Evolutionary conservation across 1,140 invertebrate species (phyloP).

Genomic region (Drosophila triauraria): DNA sequence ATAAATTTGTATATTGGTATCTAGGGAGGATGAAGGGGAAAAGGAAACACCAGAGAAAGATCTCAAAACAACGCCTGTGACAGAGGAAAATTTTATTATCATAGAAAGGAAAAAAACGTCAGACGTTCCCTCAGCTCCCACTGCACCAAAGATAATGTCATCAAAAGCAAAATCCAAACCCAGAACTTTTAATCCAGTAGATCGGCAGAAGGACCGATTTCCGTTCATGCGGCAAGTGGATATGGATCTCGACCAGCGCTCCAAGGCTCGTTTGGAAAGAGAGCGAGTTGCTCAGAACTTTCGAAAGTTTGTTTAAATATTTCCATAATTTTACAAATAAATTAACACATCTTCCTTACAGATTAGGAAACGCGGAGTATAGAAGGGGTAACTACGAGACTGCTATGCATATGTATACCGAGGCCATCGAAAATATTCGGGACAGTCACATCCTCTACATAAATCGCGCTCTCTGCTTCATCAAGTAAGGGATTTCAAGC

Average conservation of each 20-base stretch:
- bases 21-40: constrained; percentile 23
- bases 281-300: constrained; percentile 85
- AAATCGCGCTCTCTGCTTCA: constrained; percentile 89
- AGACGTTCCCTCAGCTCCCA: neutral
- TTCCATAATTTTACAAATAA: too few relatives aligned
- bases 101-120: constrained; percentile 87
- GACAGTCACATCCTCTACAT: constrained; percentile 91
- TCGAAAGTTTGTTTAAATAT: constrained; percentile 54
- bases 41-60: neutral
- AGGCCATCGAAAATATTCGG: constrained; percentile 90
- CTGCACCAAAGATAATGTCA: neutral
- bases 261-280: constrained; percentile 88
- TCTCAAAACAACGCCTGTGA: constrained; percentile 11
- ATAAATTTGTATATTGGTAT: neutral
- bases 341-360: constrained; percentile 9
- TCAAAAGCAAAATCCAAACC: constrained; percentile 83
- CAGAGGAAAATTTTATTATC: constrained; percentile 84
- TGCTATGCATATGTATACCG: constrained; percentile 89
- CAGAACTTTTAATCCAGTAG: neutral
- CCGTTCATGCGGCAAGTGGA: constrained; percentile 90
- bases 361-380: constrained; percentile 88
- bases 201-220: constrained; percentile 86
- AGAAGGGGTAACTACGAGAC: constrained; percentile 89
- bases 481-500: constrained; percentile 60
- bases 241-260: constrained; percentile 89